These are phyloP conservation scores for Diploscapter pachys DNA, from an alignment of 1,140 invertebrate genomes.

Conservation along the genomic window DNA sequence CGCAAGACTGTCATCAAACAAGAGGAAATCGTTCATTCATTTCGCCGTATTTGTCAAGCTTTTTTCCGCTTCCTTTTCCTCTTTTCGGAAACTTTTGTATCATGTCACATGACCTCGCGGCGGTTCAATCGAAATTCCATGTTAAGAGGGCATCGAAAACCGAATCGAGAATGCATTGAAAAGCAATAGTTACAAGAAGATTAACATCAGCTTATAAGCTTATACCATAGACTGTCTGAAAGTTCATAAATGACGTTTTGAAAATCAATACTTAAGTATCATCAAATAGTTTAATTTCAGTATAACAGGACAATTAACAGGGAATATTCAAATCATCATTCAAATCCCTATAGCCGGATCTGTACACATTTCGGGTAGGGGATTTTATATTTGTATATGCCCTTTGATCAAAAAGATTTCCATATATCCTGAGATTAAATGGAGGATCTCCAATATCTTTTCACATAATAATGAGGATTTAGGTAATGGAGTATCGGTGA, in stretches of 20 bases:
- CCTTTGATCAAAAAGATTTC: background rate
- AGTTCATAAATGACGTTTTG: background rate
- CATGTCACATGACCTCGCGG: background rate
- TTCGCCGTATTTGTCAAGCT: no score
- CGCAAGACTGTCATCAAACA: no score
- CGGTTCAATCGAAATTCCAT: background rate
- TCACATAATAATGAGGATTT: slow-evolving; percentile 3
- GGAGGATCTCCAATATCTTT: slow-evolving; percentile 2
- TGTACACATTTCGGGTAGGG: slow-evolving; percentile 28
- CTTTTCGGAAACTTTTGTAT: background rate
- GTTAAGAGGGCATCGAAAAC: background rate
- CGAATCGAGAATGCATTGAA: background rate
- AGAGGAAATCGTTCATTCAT: no score
- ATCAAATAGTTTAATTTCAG: slow-evolving; percentile 13
- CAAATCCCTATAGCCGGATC: slow-evolving; percentile 34
- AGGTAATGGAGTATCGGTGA: slow-evolving; percentile 23
- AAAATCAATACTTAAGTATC: background rate
- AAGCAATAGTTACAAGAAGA: background rate
- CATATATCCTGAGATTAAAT: background rate
- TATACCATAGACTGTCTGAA: no score
- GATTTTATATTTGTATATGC: background rate
- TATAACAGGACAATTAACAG: slow-evolving; percentile 31
- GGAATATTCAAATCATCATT: slow-evolving; percentile 35
- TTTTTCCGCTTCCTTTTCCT: slow-evolving; percentile 1
- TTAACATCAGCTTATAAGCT: slow-evolving; percentile 1